These are phyloP conservation scores for Erethizon dorsatum DNA, from an alignment of 2,797 vertebrate species.

Conservation along the genomic window DNA sequence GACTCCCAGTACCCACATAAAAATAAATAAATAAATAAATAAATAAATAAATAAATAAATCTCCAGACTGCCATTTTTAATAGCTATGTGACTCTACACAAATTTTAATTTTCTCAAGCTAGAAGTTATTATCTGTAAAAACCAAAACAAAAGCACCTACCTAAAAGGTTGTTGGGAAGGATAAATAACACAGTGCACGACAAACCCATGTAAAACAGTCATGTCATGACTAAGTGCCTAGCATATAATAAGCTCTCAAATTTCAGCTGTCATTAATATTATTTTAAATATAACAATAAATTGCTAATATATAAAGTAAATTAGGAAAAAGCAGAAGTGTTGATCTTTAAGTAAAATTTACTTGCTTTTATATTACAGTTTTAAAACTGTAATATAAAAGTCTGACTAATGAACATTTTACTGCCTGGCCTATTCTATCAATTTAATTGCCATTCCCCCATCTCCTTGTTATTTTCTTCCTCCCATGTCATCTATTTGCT, in stretches of 20 bases:
- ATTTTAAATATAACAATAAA: background rate
- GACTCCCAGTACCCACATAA: too few species aligned
- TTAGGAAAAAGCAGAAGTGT: background rate
- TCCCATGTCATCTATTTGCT: background rate
- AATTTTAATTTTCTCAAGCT: constrained; percentile 50
- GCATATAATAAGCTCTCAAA: constrained; percentile 14
- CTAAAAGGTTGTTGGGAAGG: background rate
- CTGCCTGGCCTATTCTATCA: background rate
- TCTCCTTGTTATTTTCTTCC: background rate
- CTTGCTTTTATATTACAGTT: background rate
- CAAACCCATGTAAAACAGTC: background rate
- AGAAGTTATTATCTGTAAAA: constrained; percentile 14
- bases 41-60: background rate
- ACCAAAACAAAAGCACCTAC: background rate
- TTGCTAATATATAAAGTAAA: background rate
- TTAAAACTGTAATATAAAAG: constrained; percentile 37
- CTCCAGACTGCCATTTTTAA: constrained; percentile 21
- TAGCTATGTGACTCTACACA: background rate
- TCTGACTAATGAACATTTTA: background rate
- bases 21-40: too few species aligned
- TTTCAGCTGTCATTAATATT: constrained; percentile 6
- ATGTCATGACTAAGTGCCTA: background rate
- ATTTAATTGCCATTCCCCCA: background rate
- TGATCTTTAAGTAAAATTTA: constrained; percentile 52
- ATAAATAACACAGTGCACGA: background rate